Conservation (phyloP, 2,797 vertebrate genomes). For the Cirrhinus mrigala region DNA sequence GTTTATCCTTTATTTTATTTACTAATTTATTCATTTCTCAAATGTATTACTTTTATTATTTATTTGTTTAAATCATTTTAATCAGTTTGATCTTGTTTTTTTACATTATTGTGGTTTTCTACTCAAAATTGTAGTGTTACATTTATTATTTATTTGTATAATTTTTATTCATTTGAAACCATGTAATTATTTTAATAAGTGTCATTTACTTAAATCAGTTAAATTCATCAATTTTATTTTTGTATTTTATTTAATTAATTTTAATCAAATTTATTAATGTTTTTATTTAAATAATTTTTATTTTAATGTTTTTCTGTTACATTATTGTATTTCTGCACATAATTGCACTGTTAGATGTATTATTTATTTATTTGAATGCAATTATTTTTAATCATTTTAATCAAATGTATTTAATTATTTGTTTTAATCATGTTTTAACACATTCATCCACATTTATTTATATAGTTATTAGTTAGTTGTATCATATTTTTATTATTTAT, state of each 20-base stretch:
- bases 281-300: background rate
- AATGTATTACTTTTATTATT: background rate
- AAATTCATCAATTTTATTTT: background rate
- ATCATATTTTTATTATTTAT: background rate
- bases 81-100: no score
- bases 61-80: background rate
- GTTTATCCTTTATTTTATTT: background rate
- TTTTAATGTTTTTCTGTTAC: background rate
- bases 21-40: background rate
- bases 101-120: no score
- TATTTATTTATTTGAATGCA: background rate
- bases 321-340: no score
- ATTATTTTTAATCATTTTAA: background rate
- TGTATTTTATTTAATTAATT: background rate
- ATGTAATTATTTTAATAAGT: background rate
- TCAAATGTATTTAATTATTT: background rate
- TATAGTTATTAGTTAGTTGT: background rate
- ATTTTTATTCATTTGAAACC: background rate
- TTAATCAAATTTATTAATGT: background rate
- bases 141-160: background rate
- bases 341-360: background rate
- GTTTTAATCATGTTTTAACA: background rate
- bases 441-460: background rate
- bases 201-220: background rate
- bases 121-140: background rate